These are phyloP conservation scores for Dryoscopus gambensis DNA, from an alignment of 2,113 vertebrate genomes.

Conservation along the genomic window DNA sequence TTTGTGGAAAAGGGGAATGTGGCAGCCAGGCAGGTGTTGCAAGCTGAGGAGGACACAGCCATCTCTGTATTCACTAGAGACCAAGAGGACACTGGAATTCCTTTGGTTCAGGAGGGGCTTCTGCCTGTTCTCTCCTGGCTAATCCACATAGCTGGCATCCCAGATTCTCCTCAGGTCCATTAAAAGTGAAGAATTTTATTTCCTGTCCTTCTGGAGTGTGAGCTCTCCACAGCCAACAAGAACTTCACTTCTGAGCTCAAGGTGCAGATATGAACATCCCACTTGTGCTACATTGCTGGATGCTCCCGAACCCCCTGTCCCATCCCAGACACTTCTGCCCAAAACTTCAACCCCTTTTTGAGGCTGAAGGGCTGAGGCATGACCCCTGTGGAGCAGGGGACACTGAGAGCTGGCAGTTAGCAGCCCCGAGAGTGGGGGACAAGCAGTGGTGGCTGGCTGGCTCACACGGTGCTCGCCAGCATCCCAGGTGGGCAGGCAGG, in stretches of 20 bases:
- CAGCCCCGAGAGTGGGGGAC: fast-evolving
- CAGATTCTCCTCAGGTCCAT: not conserved
- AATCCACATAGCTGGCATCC: not conserved
- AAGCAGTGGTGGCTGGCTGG: not conserved
- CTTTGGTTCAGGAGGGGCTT: not conserved
- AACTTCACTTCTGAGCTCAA: not conserved
- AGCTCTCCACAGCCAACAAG: not conserved
- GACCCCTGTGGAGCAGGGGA: not conserved
- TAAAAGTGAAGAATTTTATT: not conserved
- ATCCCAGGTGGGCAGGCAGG: not conserved
- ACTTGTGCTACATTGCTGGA: not conserved
- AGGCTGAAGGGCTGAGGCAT: not conserved
- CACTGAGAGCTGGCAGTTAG: not conserved
- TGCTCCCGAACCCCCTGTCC: not conserved
- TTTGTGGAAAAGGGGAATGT: not conserved
- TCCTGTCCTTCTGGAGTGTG: not conserved
- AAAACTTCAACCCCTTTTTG: not conserved
- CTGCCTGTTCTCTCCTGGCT: not conserved
- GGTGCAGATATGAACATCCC: not conserved
- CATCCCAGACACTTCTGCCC: not conserved
- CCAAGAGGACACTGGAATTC: not conserved
- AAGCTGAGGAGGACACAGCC: not conserved
- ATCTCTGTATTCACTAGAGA: not conserved
- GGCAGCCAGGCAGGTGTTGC: not conserved
- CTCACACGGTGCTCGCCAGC: fast-evolving